These are phyloP conservation scores for Papilio dardanus DNA, from an alignment of 1,140 invertebrate genomes.

Conservation along the genomic window DNA sequence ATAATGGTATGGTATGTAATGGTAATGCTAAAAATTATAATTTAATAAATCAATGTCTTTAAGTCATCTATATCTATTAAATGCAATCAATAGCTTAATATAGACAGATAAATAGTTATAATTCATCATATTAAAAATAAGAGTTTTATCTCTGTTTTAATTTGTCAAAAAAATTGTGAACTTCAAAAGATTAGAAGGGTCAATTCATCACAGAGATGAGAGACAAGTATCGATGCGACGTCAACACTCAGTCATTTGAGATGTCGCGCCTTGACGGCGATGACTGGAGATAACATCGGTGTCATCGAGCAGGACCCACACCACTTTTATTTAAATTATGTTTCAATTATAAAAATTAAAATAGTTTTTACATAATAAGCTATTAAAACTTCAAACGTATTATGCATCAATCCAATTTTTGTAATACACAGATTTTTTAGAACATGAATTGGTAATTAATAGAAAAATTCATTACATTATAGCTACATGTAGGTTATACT, in stretches of 20 bases:
- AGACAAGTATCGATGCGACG: conserved; percentile 56
- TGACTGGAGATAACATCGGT: conserved; percentile 50
- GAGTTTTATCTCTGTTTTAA: conserved; percentile 23
- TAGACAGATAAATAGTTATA: conserved; percentile 8
- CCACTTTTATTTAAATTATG: conserved; percentile 31
- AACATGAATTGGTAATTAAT: too few relatives aligned
- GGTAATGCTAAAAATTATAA: not conserved
- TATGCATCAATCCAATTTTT: too few relatives aligned
- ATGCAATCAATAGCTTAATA: conserved; percentile 8
- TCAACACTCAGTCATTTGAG: conserved; percentile 60
- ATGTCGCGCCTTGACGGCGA: conserved; percentile 54
- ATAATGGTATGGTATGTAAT: not conserved
- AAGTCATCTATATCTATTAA: not conserved
- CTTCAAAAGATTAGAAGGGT: conserved; percentile 26
- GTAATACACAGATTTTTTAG: too few relatives aligned
- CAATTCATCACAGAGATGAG: conserved; percentile 26
- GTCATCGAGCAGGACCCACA: conserved; percentile 45
- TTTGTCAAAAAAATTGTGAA: conserved; percentile 35
- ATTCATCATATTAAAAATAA: not conserved
- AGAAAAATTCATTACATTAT: too few relatives aligned
- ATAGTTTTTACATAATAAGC: not conserved
- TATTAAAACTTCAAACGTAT: not conserved
- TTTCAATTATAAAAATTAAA: conserved; percentile 3
- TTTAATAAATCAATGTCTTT: not conserved
- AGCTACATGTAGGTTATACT: too few relatives aligned